phyloP scores from a whole-genome alignment of 1,140 invertebrate genomes.

The Polypedilum vanderplanki region DNA sequence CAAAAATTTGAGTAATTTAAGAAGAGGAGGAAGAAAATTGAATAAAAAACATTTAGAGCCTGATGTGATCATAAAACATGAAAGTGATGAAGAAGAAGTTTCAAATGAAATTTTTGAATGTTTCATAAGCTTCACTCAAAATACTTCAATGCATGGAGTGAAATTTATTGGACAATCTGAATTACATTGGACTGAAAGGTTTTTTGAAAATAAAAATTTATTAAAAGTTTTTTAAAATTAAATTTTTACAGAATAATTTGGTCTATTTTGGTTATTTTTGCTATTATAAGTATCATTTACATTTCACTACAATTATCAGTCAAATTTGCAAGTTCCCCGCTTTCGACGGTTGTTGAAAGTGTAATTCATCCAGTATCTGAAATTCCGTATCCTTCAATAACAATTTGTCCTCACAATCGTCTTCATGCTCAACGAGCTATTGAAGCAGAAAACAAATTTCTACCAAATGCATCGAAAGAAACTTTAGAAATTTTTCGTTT shows the following conservation, averaged over 20 bases:
- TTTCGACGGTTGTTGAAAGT: constrained; percentile 41
- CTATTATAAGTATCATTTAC: constrained; percentile 38
- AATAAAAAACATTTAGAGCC: not conserved
- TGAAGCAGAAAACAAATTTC: constrained; percentile 35
- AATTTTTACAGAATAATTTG: constrained; percentile 35
- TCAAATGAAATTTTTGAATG: not conserved
- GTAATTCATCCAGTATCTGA: constrained; percentile 39
- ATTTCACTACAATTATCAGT: constrained; percentile 39
- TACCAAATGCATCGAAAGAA: constrained; percentile 32
- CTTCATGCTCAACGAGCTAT: constrained; percentile 30
- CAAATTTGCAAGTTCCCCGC: constrained; percentile 37
- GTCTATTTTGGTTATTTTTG: constrained; percentile 37
- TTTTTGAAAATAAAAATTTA: not conserved
- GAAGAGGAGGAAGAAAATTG: not conserved
- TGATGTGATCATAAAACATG: not conserved
- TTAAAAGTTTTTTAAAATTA: not conserved
- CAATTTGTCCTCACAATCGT: constrained; percentile 41
- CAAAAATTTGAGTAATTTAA: not conserved
- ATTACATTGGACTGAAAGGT: constrained; percentile 10
- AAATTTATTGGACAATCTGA: not conserved
- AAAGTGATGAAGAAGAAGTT: not conserved
- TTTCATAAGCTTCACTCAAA: not conserved
- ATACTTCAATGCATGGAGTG: not conserved
- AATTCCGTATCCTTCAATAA: constrained; percentile 40
- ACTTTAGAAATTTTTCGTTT: constrained; percentile 29